Base-by-base conservation (phyloP, 2,113 vertebrate genomes). In the Psephotus haematonotus region DNA sequence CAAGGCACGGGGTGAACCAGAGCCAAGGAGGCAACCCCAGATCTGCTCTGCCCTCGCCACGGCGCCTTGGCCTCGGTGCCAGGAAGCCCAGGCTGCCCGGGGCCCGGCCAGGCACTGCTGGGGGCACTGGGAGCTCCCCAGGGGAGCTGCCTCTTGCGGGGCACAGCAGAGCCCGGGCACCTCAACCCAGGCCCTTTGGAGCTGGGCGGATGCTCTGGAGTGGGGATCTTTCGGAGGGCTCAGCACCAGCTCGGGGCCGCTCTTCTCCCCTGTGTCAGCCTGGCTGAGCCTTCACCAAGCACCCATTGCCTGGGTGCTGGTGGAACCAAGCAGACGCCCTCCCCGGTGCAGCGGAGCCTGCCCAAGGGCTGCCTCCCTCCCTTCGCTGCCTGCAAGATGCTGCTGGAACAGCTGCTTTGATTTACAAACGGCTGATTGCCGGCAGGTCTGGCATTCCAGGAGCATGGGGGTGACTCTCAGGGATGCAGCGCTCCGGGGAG, bases 341-440 rank as follows among this genome's bases (percentile, higher is more conserved):
- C 60, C 53, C 68, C 1, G 0, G 67, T 64, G 67, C 52, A 3
- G 11, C 19, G 31, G 9, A 11, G 28, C 27, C 81, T n/a, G 62
- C 2, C 33, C 2, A 0, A 74, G 78, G 59, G 69, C 53, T 33
- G 69, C 11, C 62, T 80, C 77, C 13, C 57, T 82, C 77, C 70
- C 67, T 49, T 49, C 0, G 0, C 72, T 53, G 88, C 87, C 90
- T 94, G 62, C 60, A 27, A 79, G 87, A 93, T 31, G 85, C 6
- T 90, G 94, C 28, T 55, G 87, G 93, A 96, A 83, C 95, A 95
- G 93, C 95, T 94, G 97, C 94, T 81, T 86, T 17, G 60, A 79
- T 92, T 59, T 28, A 6, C 84, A 86, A 59, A 16, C 53, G 4
- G 17, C 88, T 35, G 83, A 39, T 64, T 59, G 85, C 82, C 29